These are phyloP conservation scores for Tetramorium simillimum DNA, from an alignment of 1,140 invertebrate species.

Conservation along the genomic window DNA sequence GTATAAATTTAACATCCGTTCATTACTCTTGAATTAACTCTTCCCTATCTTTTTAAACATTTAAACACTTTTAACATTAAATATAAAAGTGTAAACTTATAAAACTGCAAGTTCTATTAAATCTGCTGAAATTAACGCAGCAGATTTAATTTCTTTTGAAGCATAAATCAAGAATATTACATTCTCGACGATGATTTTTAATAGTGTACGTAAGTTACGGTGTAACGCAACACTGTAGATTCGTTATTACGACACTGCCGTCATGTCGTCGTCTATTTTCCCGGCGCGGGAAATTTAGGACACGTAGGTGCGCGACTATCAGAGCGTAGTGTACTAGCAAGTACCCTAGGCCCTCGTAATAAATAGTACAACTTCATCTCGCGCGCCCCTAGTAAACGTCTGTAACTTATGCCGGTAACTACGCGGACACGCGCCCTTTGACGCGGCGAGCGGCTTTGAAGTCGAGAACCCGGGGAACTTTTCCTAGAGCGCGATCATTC, in stretches of 20 bases:
- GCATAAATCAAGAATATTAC: background rate
- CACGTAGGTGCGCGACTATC: constrained; percentile 22
- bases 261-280: background rate
- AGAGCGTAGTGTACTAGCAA: background rate
- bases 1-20: background rate
- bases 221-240: background rate
- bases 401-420: constrained; percentile 53
- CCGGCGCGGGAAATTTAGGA: constrained; percentile 33
- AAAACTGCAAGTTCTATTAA: background rate
- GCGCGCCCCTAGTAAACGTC: constrained; percentile 32
- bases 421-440: constrained; percentile 37
- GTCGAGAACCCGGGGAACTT: constrained; percentile 18
- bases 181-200: background rate
- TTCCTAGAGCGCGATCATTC: constrained; percentile 31
- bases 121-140: background rate
- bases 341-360: constrained; percentile 21
- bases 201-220: background rate
- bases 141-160: background rate
- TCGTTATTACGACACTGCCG: constrained; percentile 13
- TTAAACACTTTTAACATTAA: too few species aligned
- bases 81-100: background rate
- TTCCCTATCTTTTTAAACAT: background rate
- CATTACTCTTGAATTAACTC: background rate
- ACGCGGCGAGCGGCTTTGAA: constrained; percentile 60
- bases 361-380: constrained; percentile 63